Evolutionary conservation across 53 echinoderm and acorn worm species (phyloP), one percentile per base, ranked within the genome.

Genomic region (Temnopleurus reevesii): DNA sequence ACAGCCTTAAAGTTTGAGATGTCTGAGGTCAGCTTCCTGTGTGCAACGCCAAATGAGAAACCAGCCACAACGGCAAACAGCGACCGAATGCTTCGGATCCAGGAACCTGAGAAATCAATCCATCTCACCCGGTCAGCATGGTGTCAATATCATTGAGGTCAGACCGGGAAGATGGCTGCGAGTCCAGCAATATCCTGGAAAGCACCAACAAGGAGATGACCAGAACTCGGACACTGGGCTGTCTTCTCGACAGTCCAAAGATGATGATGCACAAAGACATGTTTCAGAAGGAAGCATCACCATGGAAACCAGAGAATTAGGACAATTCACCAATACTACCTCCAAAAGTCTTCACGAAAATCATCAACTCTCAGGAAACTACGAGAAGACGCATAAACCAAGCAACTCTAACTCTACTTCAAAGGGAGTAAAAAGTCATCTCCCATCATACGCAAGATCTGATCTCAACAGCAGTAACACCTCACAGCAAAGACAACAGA

Each of bases 91-190:
- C 33, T 31, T 59, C 8, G 31, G 83, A 18, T 46, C 58, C 61
- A 60, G 31, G 61, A 85, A 60, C 59, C 24, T 28, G 26, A 53
- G 83, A 33, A 83, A 53, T 19, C 57, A 56, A 28, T 55, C 83
- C 23, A 33, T 83, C 55, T 83, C 85, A 29, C 59, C 60, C 19
- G 60, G 85, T 36, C 59, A 12, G 60, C 43, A 85, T 17, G 45
- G 45, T 59, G 60, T 59, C 71, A 86, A 59, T 17, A 25, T 86
- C 25, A 9, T 87, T 33, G 66, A 87, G 53, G 35, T 96, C 4
- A 89, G 96, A 56, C 91, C 89, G 23, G 94, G 94, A 26, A 84
- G 96, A 55, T 93, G 94, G 96, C 86, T 96, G 13, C 91, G 91
- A 17, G 38, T 96, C 18, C 92, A 92, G 58, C 95, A 95, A 41